Base-by-base conservation (phyloP, 2,113 vertebrate species). In the Cephalopholis sonnerati region DNA sequence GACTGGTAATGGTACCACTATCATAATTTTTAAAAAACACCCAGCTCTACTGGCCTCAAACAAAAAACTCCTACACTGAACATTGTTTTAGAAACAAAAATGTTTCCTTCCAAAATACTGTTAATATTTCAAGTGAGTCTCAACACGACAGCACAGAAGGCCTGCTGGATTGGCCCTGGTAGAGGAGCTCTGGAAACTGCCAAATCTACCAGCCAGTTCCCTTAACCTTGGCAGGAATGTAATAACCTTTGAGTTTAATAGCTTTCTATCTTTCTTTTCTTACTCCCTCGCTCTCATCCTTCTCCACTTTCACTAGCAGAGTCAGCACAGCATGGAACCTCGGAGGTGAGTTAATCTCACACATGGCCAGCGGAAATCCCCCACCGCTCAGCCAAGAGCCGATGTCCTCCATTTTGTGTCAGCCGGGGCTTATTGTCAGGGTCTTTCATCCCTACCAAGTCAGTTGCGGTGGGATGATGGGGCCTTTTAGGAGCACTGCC, bases 301-400 rank as follows among this genome's bases (percentile, higher is more conserved):
- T 48, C 29, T 81, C 41, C 57, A 53, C 68, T 78, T 70, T 84
- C 65, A 24, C 65, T 11, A 27, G 51, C 74, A 2, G 81, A 81
- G 74, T 90, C 78, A 88, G 87, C 74, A 48, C 76, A 77, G 79
- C 65, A 48, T 64, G 61, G 63, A 64, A 73, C 76, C 75, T 87
- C 46, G 3, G 75, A 89, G 82, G 84, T 79, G 63, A 76, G 82
- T 80, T 89, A 83, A 92, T 90, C 81, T 90, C 72, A 87, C 77
- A 85, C 83, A 72, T 75, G 74, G 79, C 79, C 75, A 32, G 67
- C 25, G 59, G 81, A 89, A 89, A 89, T 79, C 81, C 83, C 75
- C 29, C 27, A 50, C 61, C 6, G 20, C 69, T 85, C 79, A 57
- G 59, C 80, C 77, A 61, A 77, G 25, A 84, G 58, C 62, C n/a